Base-by-base conservation (phyloP, 2,113 vertebrate species). In the Catharus fuscescens region DNA sequence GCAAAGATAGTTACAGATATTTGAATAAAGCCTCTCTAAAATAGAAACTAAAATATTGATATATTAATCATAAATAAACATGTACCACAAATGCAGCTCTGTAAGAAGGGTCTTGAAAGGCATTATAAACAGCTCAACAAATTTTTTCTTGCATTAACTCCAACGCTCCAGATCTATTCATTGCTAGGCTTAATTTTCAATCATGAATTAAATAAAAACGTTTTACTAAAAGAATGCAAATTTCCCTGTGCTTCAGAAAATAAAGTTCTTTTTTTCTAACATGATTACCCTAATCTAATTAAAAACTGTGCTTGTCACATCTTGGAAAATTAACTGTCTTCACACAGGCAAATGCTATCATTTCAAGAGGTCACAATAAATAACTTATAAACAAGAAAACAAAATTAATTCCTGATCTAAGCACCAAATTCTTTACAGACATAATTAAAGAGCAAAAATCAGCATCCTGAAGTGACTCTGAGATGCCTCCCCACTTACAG, bases 391-490 rank as follows among this genome's bases (percentile, higher is more conserved):
- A 64, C 76, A 94, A 86, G 40, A 32, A 62, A 76, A 86, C 59
- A 81, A 78, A 71, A 74, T 76, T 70, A 81, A 74, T 65, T 93
- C 69, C 53, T 81, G 19, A 42, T 92, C 61, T 84, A 86, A 94
- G 72, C 44, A 88, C n/a, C 42, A 76, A 93, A 90, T 52, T 88
- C 86, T 72, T 76, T 79, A 53, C 60, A 86, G 79, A 70, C 40
- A 80, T 83, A 90, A 92, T 90, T 94, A 93, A 73, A 84, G 61
- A 88, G 80, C 86, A 97, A 96, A 96, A 97, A 90, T 84, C 70
- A 84, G 54, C 26, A 29, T 92, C 50, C 76, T 98, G 59, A 96
- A 95, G 81, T 92, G 76, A 94, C 86, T 94, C 57, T 31, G 59
- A 91, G 86, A 93, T 71, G 88, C 53, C 82, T 85, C 73, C 77